Percentiles rank a stretch among this genome's conserved stretches.
Evolutionary conservation across 64 coral and sea anemone species (phyloP).

Genomic region (Actinia equina): DNA sequence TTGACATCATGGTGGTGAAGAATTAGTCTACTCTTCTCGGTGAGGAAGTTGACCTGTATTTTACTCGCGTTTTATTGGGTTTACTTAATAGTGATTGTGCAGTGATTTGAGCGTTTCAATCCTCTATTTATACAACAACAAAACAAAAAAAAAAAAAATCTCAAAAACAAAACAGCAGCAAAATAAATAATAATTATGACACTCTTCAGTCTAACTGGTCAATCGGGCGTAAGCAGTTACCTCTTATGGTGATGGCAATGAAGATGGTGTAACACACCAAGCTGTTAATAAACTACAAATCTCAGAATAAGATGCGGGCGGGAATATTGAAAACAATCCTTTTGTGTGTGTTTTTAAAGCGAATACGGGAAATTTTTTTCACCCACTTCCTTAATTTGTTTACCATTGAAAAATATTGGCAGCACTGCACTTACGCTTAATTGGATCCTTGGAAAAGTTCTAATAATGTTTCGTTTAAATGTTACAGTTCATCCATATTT

Average conservation of each 20-base stretch:
- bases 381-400: too few relatives aligned
- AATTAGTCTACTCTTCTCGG: neutral
- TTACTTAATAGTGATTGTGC: too few relatives aligned
- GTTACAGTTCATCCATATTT: too few relatives aligned
- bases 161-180: neutral
- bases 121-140: neutral
- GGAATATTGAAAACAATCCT: neutral
- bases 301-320: neutral
- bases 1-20: neutral
- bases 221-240: neutral
- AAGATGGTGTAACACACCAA: neutral
- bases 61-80: neutral
- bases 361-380: neutral
- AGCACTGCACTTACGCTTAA: too few relatives aligned
- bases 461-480: too few relatives aligned
- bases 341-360: neutral
- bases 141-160: too few relatives aligned
- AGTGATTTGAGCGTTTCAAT: too few relatives aligned
- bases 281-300: neutral
- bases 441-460: too few relatives aligned
- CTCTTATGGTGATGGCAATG: neutral
- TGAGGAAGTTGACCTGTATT: neutral
- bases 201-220: neutral
- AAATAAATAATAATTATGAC: neutral
- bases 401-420: too few relatives aligned